A percentile compares a stretch with the other conserved stretches of the same genome.
These are phyloP conservation scores for Rhinoderma darwinii DNA, from an alignment of 2,113 vertebrate genomes.

Conservation along the genomic window DNA sequence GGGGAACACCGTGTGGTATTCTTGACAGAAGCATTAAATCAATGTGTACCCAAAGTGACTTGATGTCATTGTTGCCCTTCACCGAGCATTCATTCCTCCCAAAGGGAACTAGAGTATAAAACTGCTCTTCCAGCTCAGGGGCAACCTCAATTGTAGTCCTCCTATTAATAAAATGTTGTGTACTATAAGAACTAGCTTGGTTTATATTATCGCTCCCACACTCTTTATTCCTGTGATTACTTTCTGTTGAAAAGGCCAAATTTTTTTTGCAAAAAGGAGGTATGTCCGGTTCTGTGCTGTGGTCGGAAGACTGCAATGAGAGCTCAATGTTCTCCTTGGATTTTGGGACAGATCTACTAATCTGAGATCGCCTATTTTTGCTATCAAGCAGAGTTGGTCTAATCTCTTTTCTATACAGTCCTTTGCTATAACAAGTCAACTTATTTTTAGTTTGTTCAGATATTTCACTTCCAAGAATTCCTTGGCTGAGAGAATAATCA, in stretches of 20 bases:
- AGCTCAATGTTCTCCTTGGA: constrained; percentile 76
- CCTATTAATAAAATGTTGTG: constrained; percentile 74
- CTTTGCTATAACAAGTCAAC: constrained; percentile 68
- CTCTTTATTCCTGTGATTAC: constrained; percentile 74
- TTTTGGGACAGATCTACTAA: constrained; percentile 70
- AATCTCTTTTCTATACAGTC: constrained; percentile 66
- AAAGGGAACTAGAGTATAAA: constrained; percentile 95
- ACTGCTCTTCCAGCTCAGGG: constrained; percentile 82
- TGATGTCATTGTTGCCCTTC: constrained; percentile 83
- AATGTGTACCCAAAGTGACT: constrained; percentile 93
- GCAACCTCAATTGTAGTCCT: constrained; percentile 77
- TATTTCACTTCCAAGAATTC: constrained; percentile 63
- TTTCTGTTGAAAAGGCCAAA: constrained; percentile 62
- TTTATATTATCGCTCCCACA: constrained; percentile 59
- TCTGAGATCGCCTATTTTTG: constrained; percentile 73
- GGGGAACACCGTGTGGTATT: constrained; percentile 82
- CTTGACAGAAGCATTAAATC: constrained; percentile 91
- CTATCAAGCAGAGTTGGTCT: constrained; percentile 57
- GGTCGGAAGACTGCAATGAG: constrained; percentile 79
- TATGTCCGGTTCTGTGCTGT: constrained; percentile 78
- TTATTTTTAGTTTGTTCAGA: constrained; percentile 67
- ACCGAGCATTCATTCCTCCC: constrained; percentile 83
- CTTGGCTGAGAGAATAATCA: constrained; percentile 63
- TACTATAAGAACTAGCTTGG: constrained; percentile 25
- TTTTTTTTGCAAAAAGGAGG: constrained; percentile 71